phyloP scores from a whole-genome alignment of 2,113 vertebrate genomes.

The Narcine bancroftii region DNA sequence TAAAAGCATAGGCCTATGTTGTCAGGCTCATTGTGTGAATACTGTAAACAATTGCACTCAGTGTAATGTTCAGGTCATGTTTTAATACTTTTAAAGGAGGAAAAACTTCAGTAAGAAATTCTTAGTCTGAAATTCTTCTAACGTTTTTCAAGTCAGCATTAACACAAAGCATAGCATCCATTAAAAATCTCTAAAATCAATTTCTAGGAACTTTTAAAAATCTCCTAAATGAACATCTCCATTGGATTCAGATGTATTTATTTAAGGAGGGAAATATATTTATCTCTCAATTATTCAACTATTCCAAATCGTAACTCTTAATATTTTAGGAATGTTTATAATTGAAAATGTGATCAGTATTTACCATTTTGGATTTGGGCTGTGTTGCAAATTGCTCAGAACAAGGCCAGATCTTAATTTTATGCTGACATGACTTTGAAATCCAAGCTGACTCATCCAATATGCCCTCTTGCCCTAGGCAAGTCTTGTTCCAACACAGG shows the following conservation, averaged over 20 bases:
- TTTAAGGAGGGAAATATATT: not conserved
- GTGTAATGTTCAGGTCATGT: too few relatives aligned
- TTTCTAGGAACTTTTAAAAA: not conserved
- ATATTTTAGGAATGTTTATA: not conserved
- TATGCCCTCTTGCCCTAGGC: constrained; percentile 55
- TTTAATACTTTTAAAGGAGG: too few relatives aligned
- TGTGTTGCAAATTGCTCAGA: not conserved
- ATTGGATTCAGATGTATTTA: not conserved
- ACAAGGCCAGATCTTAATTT: not conserved
- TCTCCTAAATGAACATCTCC: not conserved
- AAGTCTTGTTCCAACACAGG: constrained; percentile 80
- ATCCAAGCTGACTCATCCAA: not conserved
- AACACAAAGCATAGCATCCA: too few relatives aligned
- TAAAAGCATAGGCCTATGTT: too few relatives aligned
- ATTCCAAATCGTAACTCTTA: not conserved
- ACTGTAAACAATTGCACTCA: too few relatives aligned
- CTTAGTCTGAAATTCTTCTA: too few relatives aligned
- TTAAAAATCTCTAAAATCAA: too few relatives aligned
- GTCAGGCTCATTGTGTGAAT: too few relatives aligned
- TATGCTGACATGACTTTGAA: not conserved
- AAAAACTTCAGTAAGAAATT: too few relatives aligned
- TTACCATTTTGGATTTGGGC: not conserved
- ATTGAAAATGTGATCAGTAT: not conserved
- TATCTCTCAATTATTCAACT: not conserved
- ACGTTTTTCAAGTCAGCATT: too few relatives aligned